Conservation (phyloP, 2,888 invertebrate species). For the Trichogramma evanescens region DNA sequence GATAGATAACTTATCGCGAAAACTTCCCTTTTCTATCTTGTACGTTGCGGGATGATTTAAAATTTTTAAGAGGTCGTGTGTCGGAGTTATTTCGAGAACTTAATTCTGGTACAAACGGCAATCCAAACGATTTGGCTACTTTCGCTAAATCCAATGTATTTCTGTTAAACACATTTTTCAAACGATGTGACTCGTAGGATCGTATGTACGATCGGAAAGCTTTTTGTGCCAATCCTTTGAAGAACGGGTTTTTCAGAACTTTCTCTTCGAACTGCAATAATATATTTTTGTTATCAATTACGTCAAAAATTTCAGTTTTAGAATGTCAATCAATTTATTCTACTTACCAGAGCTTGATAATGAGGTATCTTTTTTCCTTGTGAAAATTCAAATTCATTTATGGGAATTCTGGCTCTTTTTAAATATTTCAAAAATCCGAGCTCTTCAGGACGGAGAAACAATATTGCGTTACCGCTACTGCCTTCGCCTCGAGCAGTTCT, state of each 20-base stretch:
- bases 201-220: neutral
- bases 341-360: slow-evolving; percentile 79
- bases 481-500: slow-evolving; percentile 59
- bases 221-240: neutral
- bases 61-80: no score
- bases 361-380: slow-evolving; percentile 70
- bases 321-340: neutral
- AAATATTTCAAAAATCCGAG: slow-evolving; percentile 84
- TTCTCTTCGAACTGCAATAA: neutral
- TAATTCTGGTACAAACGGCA: neutral
- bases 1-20: no score
- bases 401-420: slow-evolving; percentile 81
- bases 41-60: no score
- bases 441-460: slow-evolving; percentile 86
- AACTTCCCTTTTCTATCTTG: no score
- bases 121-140: neutral
- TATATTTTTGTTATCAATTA: neutral
- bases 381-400: slow-evolving; percentile 85
- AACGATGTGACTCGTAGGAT: neutral
- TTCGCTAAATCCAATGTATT: neutral
- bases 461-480: slow-evolving; percentile 78
- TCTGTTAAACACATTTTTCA: neutral
- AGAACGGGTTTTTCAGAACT: neutral
- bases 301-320: neutral
- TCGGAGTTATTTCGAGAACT: no score